A percentile compares a stretch with the other conserved stretches of the same genome.
phyloP scores from a whole-genome alignment of 2,888 invertebrate species.

The Arenicola marina region DNA sequence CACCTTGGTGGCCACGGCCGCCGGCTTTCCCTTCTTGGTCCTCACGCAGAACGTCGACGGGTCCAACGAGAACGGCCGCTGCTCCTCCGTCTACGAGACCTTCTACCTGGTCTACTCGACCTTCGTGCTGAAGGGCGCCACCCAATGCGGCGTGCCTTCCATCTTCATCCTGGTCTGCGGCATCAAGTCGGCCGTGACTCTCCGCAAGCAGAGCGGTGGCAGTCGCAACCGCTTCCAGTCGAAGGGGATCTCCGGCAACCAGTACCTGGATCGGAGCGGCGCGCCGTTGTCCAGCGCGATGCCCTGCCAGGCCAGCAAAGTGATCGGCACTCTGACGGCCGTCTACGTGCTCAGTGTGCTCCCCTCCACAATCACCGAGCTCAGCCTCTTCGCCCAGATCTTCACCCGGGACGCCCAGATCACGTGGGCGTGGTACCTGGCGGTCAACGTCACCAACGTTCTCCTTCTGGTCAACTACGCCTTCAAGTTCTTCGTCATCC shows the following conservation, averaged over 20 bases:
- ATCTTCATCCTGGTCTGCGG: constrained; percentile 16
- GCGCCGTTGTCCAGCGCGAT: background rate
- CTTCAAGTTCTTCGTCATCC: constrained; percentile 17
- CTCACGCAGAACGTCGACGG: constrained; percentile 3
- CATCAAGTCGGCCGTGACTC: background rate
- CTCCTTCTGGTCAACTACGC: constrained; percentile 24
- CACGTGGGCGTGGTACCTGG: constrained; percentile 8
- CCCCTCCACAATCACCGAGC: constrained; percentile 14
- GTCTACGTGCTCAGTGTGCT: constrained; percentile 18
- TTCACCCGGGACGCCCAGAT: background rate
- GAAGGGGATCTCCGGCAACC: background rate
- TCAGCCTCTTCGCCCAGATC: background rate
- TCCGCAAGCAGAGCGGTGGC: background rate
- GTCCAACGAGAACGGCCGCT: background rate
- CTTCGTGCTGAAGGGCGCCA: constrained; percentile 20
- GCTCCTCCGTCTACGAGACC: constrained; percentile 23
- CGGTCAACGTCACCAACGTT: constrained; percentile 5
- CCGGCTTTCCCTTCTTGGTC: constrained; percentile 28
- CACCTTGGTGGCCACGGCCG: constrained; percentile 20
- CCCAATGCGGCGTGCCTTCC: constrained; percentile 14
- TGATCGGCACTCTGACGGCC: constrained; percentile 3
- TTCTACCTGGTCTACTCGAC: constrained; percentile 23
- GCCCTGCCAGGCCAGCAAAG: constrained; percentile 7
- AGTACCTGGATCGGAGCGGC: background rate
- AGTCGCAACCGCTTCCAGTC: background rate